Evolutionary conservation across 2,797 vertebrate species (phyloP).

Genomic region (Hydrocynus forskahlii): DNA sequence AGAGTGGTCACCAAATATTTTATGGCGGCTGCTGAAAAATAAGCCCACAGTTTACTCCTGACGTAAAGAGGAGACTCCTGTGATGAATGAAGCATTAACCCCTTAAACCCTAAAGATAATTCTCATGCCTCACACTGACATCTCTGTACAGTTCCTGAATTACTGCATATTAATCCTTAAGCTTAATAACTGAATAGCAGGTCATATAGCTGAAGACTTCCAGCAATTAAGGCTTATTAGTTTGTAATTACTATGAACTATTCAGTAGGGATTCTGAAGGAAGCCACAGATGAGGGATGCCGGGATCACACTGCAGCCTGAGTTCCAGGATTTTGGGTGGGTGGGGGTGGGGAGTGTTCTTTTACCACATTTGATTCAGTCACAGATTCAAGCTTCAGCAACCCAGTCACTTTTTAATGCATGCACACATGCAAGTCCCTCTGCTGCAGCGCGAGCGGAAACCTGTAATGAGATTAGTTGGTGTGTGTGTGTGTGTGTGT

Average conservation of each 20-base stretch:
- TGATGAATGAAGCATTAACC: not conserved
- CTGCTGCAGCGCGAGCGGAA: slow-evolving; percentile 86
- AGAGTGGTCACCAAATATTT: too few species aligned
- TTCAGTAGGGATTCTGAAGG: not conserved
- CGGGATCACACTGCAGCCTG: not conserved
- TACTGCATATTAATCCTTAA: not conserved
- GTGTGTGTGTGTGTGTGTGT: slow-evolving; percentile 86
- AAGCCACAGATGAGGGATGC: not conserved
- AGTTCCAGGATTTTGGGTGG: not conserved
- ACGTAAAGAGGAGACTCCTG: not conserved
- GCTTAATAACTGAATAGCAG: not conserved
- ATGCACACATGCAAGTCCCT: slow-evolving; percentile 79
- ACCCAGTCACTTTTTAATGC: slow-evolving; percentile 18
- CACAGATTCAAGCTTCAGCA: not conserved
- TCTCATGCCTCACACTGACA: not conserved
- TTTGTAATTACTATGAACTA: not conserved
- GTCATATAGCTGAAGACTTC: not conserved
- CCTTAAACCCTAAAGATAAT: not conserved
- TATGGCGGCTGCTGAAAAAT: too few species aligned
- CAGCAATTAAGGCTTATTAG: not conserved
- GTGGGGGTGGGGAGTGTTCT: not conserved
- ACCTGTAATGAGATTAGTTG: slow-evolving; percentile 93
- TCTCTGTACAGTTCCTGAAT: not conserved
- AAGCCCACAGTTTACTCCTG: not conserved
- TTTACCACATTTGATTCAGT: not conserved